These are phyloP conservation scores for Toxotes jaculatrix DNA, from an alignment of 2,113 vertebrate genomes.

Conservation along the genomic window DNA sequence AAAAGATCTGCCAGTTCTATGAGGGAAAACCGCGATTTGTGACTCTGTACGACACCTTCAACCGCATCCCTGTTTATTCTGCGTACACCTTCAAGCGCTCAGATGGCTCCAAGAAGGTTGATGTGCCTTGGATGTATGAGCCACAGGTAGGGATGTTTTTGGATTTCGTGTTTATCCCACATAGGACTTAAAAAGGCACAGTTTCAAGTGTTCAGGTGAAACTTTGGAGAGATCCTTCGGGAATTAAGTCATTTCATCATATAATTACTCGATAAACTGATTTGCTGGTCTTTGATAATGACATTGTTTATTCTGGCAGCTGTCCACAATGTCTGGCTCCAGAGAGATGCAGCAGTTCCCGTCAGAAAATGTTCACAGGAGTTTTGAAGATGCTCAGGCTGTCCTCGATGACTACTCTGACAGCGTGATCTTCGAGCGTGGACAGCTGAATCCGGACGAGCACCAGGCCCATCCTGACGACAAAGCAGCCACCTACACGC, in stretches of 20 bases:
- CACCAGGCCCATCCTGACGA: conserved; percentile 79
- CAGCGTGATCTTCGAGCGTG: conserved; percentile 75
- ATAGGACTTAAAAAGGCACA: not conserved
- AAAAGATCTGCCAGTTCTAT: conserved; percentile 77
- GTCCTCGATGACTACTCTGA: conserved; percentile 79
- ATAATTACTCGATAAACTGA: not conserved
- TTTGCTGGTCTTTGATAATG: not conserved
- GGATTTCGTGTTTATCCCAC: not conserved
- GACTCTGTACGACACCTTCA: conserved; percentile 72
- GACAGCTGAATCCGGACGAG: conserved; percentile 85
- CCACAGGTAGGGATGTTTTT: conserved; percentile 66
- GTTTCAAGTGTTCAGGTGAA: not conserved
- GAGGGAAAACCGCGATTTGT: conserved; percentile 58
- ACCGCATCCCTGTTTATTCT: conserved; percentile 74
- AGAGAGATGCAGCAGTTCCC: conserved; percentile 72
- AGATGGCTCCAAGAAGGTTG: conserved; percentile 68
- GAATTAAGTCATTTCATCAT: not conserved
- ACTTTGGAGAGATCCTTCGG: not conserved
- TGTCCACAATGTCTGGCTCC: conserved; percentile 50
- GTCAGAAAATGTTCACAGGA: conserved; percentile 40
- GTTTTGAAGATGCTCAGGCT: conserved; percentile 75
- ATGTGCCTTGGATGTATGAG: conserved; percentile 80
- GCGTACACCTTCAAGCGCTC: conserved; percentile 78
- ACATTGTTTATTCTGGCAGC: conserved; percentile 46
- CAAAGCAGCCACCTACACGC: conserved; percentile 84